These are phyloP conservation scores for Temnothorax longispinosus DNA, from an alignment of 1,140 invertebrate species.

Conservation along the genomic window DNA sequence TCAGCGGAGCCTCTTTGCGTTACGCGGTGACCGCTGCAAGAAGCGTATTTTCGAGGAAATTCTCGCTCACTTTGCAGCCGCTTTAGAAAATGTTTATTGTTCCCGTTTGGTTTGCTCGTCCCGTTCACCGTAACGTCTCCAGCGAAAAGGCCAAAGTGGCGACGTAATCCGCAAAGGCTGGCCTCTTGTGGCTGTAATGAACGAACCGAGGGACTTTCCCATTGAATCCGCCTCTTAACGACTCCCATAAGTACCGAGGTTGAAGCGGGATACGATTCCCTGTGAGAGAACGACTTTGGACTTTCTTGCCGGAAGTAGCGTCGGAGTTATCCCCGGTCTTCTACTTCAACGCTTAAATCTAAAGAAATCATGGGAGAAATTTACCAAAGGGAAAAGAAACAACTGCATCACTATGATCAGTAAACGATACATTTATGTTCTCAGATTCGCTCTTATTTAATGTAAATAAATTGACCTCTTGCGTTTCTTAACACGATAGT, in stretches of 20 bases:
- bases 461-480: neutral
- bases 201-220: conserved; percentile 62
- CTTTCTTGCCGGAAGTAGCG: conserved; percentile 41
- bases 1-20: neutral
- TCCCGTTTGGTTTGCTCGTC: conserved; percentile 31
- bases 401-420: neutral
- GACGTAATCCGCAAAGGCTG: conserved; percentile 60
- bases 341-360: conserved; percentile 13
- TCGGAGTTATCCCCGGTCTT: conserved; percentile 26
- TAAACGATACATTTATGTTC: no score
- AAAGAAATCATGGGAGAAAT: conserved; percentile 25
- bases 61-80: conserved; percentile 41
- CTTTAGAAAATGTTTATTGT: conserved; percentile 58
- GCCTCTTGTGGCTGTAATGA: conserved; percentile 65
- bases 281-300: conserved; percentile 31
- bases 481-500: neutral
- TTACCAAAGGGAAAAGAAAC: neutral
- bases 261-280: conserved; percentile 49
- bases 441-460: neutral
- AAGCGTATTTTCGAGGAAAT: neutral
- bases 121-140: conserved; percentile 21
- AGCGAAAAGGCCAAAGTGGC: conserved; percentile 37
- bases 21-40: neutral
- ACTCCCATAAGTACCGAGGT: conserved; percentile 62
- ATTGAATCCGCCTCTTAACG: conserved; percentile 69